Base-by-base conservation (phyloP, 1,140 invertebrate genomes). In the Heliconius himera region DNA sequence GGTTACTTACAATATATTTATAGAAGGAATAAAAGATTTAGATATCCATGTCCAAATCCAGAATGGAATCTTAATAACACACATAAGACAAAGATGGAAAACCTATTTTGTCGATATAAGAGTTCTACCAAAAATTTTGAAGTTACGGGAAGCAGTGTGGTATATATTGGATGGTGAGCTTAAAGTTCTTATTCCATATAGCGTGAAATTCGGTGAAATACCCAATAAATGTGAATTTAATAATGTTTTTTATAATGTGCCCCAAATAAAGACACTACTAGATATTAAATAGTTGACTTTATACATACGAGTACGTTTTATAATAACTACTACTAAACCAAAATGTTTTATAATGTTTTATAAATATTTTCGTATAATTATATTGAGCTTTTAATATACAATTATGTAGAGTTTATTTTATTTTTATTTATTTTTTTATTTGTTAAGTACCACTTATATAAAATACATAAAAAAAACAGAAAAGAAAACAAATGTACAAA, bases 121-220 rank as follows among this genome's bases (percentile, higher is more conserved):
- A 60, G 13, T 26, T 11, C 20, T 60, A 60, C n/a, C 54, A 22
- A 60, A 60, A 22, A 60, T 26, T 22, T 60, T 60, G n/a, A 60
- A 60, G n/a, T 22, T 60, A 22, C 20, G 6, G 2, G n/a, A 60
- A 60, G 54, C 54, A 26, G 9, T 60, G n/a, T 60, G 54, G n/a
- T 22, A 60, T 22, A 60, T n/a, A 60, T n/a, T 60, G 20, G 20
- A 56, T 22, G 54, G n/a, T 56, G n/a, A 56, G 0, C 54, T 56
- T n/a, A n/a, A 56, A 56, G 54, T 56, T 56, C 20, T 56, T 56
- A 56, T 56, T n/a, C 54, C 54, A n/a, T 56, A 56, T 22, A 56
- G 54, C 20, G 54, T 56, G 20, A n/a, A 56, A 22, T 56, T 56
- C n/a, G 54, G 54, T 11, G n/a, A 56, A 56, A n/a, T 56, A 3